These are phyloP conservation scores for Patagioenas fasciata DNA, from an alignment of 2,113 vertebrate genomes.

Conservation along the genomic window DNA sequence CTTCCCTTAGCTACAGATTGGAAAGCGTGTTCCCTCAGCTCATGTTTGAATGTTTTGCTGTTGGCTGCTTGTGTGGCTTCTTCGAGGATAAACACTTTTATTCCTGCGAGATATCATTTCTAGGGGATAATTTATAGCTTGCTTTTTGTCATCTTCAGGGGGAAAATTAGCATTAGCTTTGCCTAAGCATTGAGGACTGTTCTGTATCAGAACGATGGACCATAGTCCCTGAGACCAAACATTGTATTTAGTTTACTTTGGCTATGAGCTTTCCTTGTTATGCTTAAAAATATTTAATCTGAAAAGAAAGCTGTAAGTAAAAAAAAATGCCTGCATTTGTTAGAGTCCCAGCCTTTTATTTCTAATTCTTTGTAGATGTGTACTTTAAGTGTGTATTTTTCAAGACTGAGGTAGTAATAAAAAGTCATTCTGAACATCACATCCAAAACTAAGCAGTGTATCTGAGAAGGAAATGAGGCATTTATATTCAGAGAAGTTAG, in stretches of 20 bases:
- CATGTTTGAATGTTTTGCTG: not conserved
- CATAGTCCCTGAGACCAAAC: not conserved
- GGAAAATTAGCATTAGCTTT: not conserved
- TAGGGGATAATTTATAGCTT: not conserved
- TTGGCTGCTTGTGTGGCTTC: not conserved
- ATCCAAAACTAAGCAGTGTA: not conserved
- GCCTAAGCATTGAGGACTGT: not conserved
- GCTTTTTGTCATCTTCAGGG: not conserved
- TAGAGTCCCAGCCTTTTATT: not conserved
- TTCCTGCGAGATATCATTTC: not conserved
- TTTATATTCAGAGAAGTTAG: not conserved
- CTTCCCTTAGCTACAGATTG: not conserved
- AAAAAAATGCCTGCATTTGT: not conserved
- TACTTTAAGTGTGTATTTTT: not conserved
- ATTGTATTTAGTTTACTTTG: not conserved
- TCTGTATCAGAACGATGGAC: not conserved
- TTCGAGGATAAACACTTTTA: not conserved
- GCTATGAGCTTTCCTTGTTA: not conserved
- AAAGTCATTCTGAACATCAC: not conserved
- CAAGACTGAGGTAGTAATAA: not conserved
- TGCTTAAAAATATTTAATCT: not conserved
- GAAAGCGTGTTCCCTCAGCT: constrained; percentile 29
- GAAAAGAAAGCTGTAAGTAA: not conserved
- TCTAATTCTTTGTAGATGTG: not conserved
- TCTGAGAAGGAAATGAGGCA: not conserved